Evolutionary conservation across 2,888 invertebrate species (phyloP), one percentile per base, ranked within the genome.

Genomic region (Andrena flavipes): DNA sequence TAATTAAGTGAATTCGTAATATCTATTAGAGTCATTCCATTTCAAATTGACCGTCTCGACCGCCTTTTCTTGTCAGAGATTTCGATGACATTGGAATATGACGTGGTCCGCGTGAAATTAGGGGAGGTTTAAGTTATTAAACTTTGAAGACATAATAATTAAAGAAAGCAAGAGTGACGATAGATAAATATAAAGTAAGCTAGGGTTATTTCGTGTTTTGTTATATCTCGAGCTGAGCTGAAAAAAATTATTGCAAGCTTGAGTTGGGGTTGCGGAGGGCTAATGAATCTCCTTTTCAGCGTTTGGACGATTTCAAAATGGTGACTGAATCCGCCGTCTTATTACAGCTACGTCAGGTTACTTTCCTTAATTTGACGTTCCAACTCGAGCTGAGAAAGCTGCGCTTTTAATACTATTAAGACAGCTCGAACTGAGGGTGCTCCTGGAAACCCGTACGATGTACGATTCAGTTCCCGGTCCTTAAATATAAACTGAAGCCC

Each of bases 341-440:
- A 54, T 59, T 64, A 74, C 78, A 35, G 8, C 29, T 35, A 35
- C 42, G 63, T 54, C 74, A 35, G 48, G 67, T 73, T 62, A 62
- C 73, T 75, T 64, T 56, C 68, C 48, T 68, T 75, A 74, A 78
- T 67, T 74, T 73, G 42, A 76, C 56, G 65, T 60, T 49, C 23
- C 56, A 33, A 20, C 48, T 26, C 16, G 20, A 35, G 13, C 59
- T 62, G 35, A 33, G 29, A 62, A 42, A 42, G 51, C 29, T 49
- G 35, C 23, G 23, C 70, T n/a, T 42, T 70, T 48, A 54, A 10
- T 54, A 63, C 63, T 76, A 35, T 76, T 76, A 56, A 63, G 51
- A 7, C 29, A 42, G 26, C 60, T 63, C 42, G 33, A 35, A 70
- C 8, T 26, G 54, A 42, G 54, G 60, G 7, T 63, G 6, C 23